Percentiles rank a stretch among this genome's conserved stretches.
These are phyloP conservation scores for Phalanger gymnotis DNA, from an alignment of 2,797 vertebrate species.

Conservation along the genomic window DNA sequence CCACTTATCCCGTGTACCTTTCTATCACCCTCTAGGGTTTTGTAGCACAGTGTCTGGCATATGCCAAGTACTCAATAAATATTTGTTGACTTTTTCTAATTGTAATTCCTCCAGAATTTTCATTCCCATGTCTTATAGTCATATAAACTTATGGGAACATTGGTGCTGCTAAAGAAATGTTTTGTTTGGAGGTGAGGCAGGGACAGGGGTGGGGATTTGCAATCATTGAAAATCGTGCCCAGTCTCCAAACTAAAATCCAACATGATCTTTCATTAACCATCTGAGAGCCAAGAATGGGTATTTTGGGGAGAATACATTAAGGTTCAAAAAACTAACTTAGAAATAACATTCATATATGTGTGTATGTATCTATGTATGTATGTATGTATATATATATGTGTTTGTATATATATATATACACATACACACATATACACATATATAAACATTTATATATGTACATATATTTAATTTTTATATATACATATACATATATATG, in stretches of 20 bases:
- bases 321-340: not conserved
- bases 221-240: not conserved
- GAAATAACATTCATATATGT: not conserved
- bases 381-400: too few species aligned
- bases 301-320: not conserved
- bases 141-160: not conserved
- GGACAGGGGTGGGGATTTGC: not conserved
- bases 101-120: not conserved
- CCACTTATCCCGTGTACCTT: not conserved
- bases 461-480: too few species aligned
- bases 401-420: too few species aligned
- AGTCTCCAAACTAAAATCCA: not conserved
- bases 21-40: not conserved
- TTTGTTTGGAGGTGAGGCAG: not conserved
- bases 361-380: not conserved
- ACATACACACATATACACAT: too few species aligned
- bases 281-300: not conserved
- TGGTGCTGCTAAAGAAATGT: not conserved
- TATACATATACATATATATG: too few species aligned
- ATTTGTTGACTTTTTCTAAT: not conserved
- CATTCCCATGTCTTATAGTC: not conserved
- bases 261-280: not conserved
- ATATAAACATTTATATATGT: too few species aligned
- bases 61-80: not conserved
- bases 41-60: not conserved